Percentiles rank a stretch among this genome's conserved stretches.
Evolutionary conservation across 2,113 vertebrate species (phyloP).

Genomic region (Bos taurus): ARS-UCD2.0 NC_037356.1:23290001-23290500

Average conservation of each 20-base stretch:
- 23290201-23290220: not conserved
- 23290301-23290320: conserved; percentile 15
- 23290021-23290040: not conserved
- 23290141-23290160: not conserved
- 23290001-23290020: not conserved
- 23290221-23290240: not conserved
- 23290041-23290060: not conserved
- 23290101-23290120: not conserved
- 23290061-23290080: not conserved
- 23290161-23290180: not conserved
- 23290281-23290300: not conserved
- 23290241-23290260: not conserved
- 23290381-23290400: conserved; percentile 39
- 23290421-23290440: not conserved
- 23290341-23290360: not conserved
- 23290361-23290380: not conserved
- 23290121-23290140: not conserved
- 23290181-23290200: not conserved
- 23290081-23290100: not conserved
- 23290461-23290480: not conserved
- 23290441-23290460: not conserved
- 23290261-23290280: not conserved
- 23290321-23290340: not conserved
- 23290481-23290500: not conserved
- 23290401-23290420: conserved; percentile 5